Conservation (phyloP, 2,797 vertebrate genomes). For the Chloroceryle inda region DNA sequence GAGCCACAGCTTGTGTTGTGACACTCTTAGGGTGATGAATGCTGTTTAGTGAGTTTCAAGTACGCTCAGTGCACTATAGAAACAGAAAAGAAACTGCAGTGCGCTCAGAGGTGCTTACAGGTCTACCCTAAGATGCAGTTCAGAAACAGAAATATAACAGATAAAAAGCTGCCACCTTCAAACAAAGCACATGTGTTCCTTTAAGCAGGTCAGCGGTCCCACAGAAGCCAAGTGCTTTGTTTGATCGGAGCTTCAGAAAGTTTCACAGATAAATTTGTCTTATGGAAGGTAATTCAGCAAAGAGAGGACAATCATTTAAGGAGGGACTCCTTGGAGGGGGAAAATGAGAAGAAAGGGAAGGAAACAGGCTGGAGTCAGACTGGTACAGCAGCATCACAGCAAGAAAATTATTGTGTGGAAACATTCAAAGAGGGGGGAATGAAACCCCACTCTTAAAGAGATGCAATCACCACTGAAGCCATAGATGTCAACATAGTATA, state of each 20-base stretch:
- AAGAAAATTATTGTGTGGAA: neutral
- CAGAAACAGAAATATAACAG: neutral
- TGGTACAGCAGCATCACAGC: neutral
- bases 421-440: neutral
- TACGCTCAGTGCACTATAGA: neutral
- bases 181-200: neutral
- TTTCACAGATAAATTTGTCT: neutral
- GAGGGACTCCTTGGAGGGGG: neutral
- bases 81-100: neutral
- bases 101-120: neutral
- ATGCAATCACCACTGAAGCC: neutral
- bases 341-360: neutral
- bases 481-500: neutral
- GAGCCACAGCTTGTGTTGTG: neutral
- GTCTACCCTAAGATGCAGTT: neutral
- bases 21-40: neutral
- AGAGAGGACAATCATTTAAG: neutral
- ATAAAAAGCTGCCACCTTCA: neutral
- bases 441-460: neutral
- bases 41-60: neutral
- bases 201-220: neutral
- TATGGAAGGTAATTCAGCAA: neutral
- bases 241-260: neutral
- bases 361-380: neutral
- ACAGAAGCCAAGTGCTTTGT: neutral